phyloP scores from a whole-genome alignment of 2,797 vertebrate species.

The Sphaeramia orbicularis region DNA sequence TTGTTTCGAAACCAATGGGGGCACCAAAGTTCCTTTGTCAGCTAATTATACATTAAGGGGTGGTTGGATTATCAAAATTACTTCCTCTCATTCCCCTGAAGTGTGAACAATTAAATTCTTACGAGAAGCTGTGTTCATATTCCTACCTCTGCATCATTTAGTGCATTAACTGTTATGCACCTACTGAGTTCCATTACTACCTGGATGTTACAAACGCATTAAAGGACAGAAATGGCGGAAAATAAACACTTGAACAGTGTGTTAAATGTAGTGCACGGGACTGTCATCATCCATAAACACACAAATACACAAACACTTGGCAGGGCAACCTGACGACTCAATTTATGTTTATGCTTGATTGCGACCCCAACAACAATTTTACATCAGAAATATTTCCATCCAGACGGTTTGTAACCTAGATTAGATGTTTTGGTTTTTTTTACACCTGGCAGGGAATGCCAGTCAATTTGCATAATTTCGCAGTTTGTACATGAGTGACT shows the following conservation, averaged over 20 bases:
- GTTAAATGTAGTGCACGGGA: neutral
- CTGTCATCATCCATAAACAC: neutral
- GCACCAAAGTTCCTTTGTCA: no score
- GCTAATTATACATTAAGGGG: no score
- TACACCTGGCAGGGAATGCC: conserved; percentile 35
- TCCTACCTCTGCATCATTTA: no score
- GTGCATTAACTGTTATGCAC: no score
- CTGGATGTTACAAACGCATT: no score
- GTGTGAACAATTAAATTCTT: no score
- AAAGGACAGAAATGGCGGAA: neutral
- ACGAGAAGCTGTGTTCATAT: no score
- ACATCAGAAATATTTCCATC: conserved; percentile 38
- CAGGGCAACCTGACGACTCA: neutral
- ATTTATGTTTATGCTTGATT: conserved; percentile 28
- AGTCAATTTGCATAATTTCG: conserved; percentile 60
- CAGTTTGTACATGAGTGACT: conserved; percentile 40
- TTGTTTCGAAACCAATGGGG: no score
- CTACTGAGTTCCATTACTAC: no score
- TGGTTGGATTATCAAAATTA: no score
- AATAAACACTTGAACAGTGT: neutral
- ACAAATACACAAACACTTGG: neutral
- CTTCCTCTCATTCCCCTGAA: no score
- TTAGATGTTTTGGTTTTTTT: conserved; percentile 33
- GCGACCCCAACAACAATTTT: conserved; percentile 22
- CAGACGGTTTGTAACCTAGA: conserved; percentile 45